Base-by-base conservation (phyloP, 2,113 vertebrate genomes). In the Tragulus kanchil region DNA sequence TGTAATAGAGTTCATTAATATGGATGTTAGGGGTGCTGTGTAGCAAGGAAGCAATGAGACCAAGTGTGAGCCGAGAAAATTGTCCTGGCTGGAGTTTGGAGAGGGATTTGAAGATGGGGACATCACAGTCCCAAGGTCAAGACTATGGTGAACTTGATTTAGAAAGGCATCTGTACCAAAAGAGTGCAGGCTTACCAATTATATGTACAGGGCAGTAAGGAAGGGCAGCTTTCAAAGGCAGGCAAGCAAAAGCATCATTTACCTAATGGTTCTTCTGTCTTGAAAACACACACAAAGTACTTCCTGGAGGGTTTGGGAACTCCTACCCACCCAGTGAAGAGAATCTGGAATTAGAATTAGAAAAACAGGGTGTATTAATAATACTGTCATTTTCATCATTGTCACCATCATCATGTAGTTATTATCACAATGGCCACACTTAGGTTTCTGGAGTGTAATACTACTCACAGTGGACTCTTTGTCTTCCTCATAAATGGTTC, bases 51-150 rank as follows among this genome's bases (percentile, higher is more conserved):
- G 8, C 52, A 17, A 1, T 83, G 56, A 95, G 42, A 91, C 83
- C 56, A 87, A 17, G 75, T 89, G 73, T 90, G 59, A 94, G 19
- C 48, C 77, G 61, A 52, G 94, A 93, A 87, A 65, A 56, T 90
- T 78, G 28, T 12, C 6, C 28, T 54, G 13, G 4, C 36, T 85
- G 3, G 91, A 82, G 21, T 95, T 81, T 90, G 26, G n/a, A 89
- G 48, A 86, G 21, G 56, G n/a, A 83, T 77, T 94, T 87, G 42
- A 90, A 78, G 50, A 19, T 59, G 69, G 26, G 31, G 45, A 58
- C 50, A 54, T 81, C 25, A 48, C 13, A 85, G 50, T 36, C 16
- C 28, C 42, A 73, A 28, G 48, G 56, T 56, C 75, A 89, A 87
- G 6, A 26, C 25, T 92, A 31, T 85, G 25, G 59, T 67, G 10